Percentiles rank a stretch among this genome's conserved stretches.
These are phyloP conservation scores for Zele albiditarsus DNA, from an alignment of 2,888 invertebrate species.

Conservation along the genomic window DNA sequence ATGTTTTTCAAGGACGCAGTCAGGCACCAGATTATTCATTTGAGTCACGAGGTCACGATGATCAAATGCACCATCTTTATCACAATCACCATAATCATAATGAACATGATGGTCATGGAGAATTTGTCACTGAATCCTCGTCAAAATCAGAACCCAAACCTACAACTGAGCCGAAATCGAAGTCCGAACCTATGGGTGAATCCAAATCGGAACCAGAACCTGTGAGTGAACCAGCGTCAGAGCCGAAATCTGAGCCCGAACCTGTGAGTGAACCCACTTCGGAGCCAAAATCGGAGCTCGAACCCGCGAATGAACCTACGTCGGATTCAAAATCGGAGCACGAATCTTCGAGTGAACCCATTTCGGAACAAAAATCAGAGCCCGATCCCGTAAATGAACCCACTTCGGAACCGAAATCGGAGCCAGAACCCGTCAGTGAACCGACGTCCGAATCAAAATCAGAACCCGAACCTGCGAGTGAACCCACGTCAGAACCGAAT, in stretches of 20 bases:
- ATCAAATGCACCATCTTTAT: conserved; percentile 50
- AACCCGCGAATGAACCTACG: conserved; percentile 60
- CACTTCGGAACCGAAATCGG: conserved; percentile 57
- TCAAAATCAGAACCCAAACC: conserved; percentile 62
- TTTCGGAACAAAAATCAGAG: conserved; percentile 48
- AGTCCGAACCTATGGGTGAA: conserved; percentile 58
- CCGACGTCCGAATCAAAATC: conserved; percentile 48
- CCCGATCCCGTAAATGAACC: conserved; percentile 65
- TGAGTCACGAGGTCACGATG: conserved; percentile 54
- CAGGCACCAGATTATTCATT: conserved; percentile 53
- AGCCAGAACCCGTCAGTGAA: conserved; percentile 58
- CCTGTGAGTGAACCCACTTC: conserved; percentile 46
- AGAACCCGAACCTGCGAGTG: conserved; percentile 58
- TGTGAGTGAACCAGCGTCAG: conserved; percentile 64
- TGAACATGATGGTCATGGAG: conserved; percentile 6
- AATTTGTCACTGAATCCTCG: conserved; percentile 51
- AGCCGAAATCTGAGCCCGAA: conserved; percentile 51
- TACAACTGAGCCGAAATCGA: conserved; percentile 55
- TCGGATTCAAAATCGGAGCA: conserved; percentile 56
- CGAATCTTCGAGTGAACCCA: conserved; percentile 50
- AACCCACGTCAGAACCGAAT: conserved; percentile 59
- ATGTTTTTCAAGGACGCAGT: conserved; percentile 65
- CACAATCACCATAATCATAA: conserved; percentile 37
- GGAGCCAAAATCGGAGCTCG: conserved; percentile 60
- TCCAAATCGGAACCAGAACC: conserved; percentile 48